A percentile compares a stretch with the other conserved stretches of the same genome.
phyloP scores from a whole-genome alignment of 2,797 vertebrate genomes.

The Graptemys geographica region DNA sequence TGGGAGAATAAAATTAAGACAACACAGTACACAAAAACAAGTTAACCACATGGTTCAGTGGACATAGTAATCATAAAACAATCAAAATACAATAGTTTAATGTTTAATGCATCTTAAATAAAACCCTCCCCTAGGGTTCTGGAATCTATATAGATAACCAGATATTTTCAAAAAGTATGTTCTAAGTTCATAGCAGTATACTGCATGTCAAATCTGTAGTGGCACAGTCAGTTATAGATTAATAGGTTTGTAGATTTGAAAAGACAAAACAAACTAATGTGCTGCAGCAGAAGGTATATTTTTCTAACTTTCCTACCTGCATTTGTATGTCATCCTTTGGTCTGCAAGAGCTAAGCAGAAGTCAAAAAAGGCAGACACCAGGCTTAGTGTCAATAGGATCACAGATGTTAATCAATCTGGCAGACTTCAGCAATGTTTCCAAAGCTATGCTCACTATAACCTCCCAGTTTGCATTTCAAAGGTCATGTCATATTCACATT shows the following conservation, averaged over 20 bases:
- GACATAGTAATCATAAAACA: neutral
- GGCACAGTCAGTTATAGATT: neutral
- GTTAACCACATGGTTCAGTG: neutral
- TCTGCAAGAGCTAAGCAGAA: neutral
- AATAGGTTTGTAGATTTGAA: neutral
- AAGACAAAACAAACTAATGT: neutral
- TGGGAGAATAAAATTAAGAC: neutral
- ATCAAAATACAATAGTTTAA: neutral
- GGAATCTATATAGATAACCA: neutral
- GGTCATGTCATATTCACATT: neutral
- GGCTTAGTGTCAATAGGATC: neutral
- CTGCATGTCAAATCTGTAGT: neutral
- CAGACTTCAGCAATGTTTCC: neutral
- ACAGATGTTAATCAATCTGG: neutral
- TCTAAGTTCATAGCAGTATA: neutral
- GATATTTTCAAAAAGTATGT: neutral
- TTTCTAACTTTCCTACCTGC: neutral
- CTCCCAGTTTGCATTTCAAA: neutral
- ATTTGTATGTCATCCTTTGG: neutral
- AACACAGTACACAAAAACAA: neutral
- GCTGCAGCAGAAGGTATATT: neutral
- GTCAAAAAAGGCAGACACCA: neutral
- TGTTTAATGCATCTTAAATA: neutral
- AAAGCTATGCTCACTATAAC: neutral
- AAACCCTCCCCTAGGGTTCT: neutral